A percentile compares a stretch with the other conserved stretches of the same genome.
phyloP scores from a whole-genome alignment of 2,888 invertebrate genomes.

The Cosmia pyralina region DNA sequence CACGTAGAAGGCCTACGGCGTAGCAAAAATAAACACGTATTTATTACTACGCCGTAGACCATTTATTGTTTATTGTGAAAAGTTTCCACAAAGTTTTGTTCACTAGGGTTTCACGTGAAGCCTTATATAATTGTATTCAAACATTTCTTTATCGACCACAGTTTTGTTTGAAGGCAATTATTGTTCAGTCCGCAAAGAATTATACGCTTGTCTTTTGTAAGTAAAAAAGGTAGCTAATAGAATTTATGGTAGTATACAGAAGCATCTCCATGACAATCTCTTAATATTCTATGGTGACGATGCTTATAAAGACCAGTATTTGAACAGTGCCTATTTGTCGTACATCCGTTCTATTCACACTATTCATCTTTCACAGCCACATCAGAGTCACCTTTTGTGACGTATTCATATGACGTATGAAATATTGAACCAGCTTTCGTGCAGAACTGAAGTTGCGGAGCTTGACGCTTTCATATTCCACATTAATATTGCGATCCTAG shows the following conservation, averaged over 20 bases:
- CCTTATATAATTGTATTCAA: slow-evolving; percentile 29
- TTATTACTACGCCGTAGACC: slow-evolving; percentile 38
- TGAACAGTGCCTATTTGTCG: slow-evolving; percentile 62
- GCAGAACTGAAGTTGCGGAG: slow-evolving; percentile 56
- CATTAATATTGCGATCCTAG: slow-evolving; percentile 66
- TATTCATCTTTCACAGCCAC: slow-evolving; percentile 66
- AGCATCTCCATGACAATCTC: slow-evolving; percentile 18
- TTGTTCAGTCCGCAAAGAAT: slow-evolving; percentile 18
- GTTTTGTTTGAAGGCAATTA: slow-evolving; percentile 20
- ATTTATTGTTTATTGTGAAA: slow-evolving; percentile 42
- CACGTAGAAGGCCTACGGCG: slow-evolving; percentile 28
- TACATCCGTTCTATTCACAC: slow-evolving; percentile 60
- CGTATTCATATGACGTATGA: slow-evolving; percentile 67
- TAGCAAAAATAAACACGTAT: slow-evolving; percentile 21
- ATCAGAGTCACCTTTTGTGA: slow-evolving; percentile 65
- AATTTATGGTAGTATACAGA: slow-evolving; percentile 10
- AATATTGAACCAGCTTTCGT: slow-evolving; percentile 65
- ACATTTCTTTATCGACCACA: slow-evolving; percentile 10
- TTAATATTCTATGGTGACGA: slow-evolving; percentile 19
- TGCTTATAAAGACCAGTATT: slow-evolving; percentile 55
- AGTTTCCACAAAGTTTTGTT: slow-evolving; percentile 43
- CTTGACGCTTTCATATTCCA: slow-evolving; percentile 60
- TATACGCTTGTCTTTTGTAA: background rate
- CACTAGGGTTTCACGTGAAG: slow-evolving; percentile 17
- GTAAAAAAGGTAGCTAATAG: slow-evolving; percentile 10